Evolutionary conservation across 1,140 invertebrate species (phyloP).

Genomic region (Lepidurus couesii): DNA sequence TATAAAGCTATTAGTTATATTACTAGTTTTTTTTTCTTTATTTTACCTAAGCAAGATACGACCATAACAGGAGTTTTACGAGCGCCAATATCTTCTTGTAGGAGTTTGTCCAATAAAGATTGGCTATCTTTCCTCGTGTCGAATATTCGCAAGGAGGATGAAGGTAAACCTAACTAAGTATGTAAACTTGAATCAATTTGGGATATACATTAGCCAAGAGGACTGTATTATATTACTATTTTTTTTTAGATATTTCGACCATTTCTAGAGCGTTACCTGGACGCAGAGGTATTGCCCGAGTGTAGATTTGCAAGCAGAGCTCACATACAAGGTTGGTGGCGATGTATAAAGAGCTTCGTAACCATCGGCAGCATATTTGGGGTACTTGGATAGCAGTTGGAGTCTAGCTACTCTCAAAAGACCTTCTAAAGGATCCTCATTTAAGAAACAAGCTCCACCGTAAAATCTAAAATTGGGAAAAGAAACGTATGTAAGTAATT

Average conservation of each 20-base stretch:
- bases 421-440: conserved; percentile 70
- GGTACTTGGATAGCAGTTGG: conserved; percentile 72
- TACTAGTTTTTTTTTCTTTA: background rate
- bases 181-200: conserved; percentile 30
- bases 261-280: background rate
- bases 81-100: conserved; percentile 68
- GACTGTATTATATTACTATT: background rate
- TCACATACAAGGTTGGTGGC: conserved; percentile 29
- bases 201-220: background rate
- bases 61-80: conserved; percentile 71
- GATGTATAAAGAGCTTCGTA: conserved; percentile 33
- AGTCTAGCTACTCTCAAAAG: conserved; percentile 68
- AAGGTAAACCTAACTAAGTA: conserved; percentile 62
- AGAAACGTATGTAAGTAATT: background rate
- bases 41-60: conserved; percentile 64
- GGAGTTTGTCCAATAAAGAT: conserved; percentile 65
- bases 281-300: conserved; percentile 23
- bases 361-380: conserved; percentile 52
- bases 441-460: conserved; percentile 66
- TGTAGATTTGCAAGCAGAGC: conserved; percentile 27
- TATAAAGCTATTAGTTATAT: background rate
- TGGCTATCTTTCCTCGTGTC: conserved; percentile 9
- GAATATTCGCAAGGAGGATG: conserved; percentile 62
- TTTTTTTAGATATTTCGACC: background rate
- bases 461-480: conserved; percentile 46